These are phyloP conservation scores for Saguinus imperator DNA, from an alignment of 2,113 vertebrate species.

Conservation along the genomic window DNA sequence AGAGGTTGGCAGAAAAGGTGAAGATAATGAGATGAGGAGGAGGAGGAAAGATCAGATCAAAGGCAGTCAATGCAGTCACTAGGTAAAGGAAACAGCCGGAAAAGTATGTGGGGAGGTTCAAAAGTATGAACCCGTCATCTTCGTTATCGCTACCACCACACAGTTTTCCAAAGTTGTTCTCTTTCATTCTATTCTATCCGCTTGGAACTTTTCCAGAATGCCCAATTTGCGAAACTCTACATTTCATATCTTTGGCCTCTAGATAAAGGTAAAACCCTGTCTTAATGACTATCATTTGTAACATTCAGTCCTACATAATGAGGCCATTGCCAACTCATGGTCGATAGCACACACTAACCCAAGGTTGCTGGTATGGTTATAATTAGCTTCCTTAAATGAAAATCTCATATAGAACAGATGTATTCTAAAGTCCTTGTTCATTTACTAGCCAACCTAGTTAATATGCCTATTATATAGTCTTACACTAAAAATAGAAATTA, in stretches of 20 bases:
- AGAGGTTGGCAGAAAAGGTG: constrained; percentile 2
- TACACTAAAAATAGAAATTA: constrained; percentile 34
- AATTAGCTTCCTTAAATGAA: constrained; percentile 46
- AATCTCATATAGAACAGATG: background rate
- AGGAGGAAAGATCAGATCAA: constrained; percentile 18
- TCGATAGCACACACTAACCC: constrained; percentile 20
- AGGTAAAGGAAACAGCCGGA: background rate
- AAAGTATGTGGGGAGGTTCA: background rate
- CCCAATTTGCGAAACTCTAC: constrained; percentile 46
- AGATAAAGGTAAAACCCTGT: constrained; percentile 54
- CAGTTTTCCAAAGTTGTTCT: background rate
- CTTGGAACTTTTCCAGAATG: constrained; percentile 51
- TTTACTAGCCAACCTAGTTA: background rate
- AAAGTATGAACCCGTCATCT: background rate
- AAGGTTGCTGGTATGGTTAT: constrained; percentile 1
- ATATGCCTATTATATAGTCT: background rate
- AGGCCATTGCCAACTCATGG: constrained; percentile 20
- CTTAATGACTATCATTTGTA: constrained; percentile 65
- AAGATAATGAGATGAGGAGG: constrained; percentile 28
- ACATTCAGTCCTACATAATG: constrained; percentile 42
- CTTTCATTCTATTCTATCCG: constrained; percentile 62
- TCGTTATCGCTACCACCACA: background rate
- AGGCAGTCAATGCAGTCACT: background rate
- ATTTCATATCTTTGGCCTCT: constrained; percentile 34
- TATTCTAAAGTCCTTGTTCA: background rate